A percentile compares a stretch with the other conserved stretches of the same genome.
Conservation (phyloP, 2,888 invertebrate species). For the Gibbula magus region DNA sequence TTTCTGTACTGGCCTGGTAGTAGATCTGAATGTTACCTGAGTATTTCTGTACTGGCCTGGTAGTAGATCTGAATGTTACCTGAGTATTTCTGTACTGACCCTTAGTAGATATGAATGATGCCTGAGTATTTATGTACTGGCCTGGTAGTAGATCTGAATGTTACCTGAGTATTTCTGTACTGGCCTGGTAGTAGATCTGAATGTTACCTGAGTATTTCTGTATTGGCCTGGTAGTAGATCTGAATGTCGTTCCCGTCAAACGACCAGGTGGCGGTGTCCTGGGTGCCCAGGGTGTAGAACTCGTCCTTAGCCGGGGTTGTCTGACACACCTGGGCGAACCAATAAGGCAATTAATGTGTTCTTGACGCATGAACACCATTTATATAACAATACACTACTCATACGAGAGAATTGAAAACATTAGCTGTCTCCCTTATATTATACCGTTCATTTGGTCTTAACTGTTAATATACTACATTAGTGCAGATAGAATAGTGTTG, state of each 20-base stretch:
- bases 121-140: too few relatives aligned
- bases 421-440: too few relatives aligned
- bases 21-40: not conserved
- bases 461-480: too few relatives aligned
- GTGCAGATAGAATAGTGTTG: too few relatives aligned
- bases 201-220: not conserved
- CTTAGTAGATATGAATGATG: not conserved
- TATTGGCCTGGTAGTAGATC: constrained; percentile 2
- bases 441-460: too few relatives aligned
- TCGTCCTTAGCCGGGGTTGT: not conserved
- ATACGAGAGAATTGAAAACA: too few relatives aligned
- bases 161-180: not conserved
- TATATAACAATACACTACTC: too few relatives aligned
- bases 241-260: constrained; percentile 21
- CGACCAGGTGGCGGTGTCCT: constrained; percentile 6
- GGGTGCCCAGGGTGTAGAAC: not conserved
- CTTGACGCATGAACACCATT: too few relatives aligned
- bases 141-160: not conserved
- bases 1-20: too few relatives aligned
- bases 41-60: too few relatives aligned
- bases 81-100: not conserved
- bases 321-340: not conserved
- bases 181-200: too few relatives aligned
- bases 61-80: not conserved
- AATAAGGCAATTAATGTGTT: too few relatives aligned